phyloP scores from a whole-genome alignment of 2,888 invertebrate species.

The Microlaimidae sp. region DNA sequence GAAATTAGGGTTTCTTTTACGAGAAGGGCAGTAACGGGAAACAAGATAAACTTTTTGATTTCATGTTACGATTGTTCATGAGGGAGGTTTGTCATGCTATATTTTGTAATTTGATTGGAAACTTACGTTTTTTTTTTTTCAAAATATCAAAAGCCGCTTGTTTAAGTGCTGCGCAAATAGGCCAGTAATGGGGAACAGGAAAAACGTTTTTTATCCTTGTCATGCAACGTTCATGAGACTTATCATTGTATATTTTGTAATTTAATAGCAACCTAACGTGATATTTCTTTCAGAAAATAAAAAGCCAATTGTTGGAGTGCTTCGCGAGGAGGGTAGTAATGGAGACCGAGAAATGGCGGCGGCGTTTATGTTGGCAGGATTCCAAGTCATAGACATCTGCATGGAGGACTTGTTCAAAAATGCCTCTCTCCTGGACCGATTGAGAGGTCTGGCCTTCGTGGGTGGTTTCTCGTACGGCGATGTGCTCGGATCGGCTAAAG shows the following conservation, averaged over 20 bases:
- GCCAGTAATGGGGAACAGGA: too few relatives aligned
- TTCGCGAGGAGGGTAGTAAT: slow-evolving; percentile 89
- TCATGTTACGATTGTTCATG: too few relatives aligned
- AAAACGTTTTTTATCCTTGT: slow-evolving; percentile 6
- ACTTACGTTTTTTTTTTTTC: too few relatives aligned
- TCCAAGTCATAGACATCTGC: slow-evolving; percentile 64
- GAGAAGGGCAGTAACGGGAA: too few relatives aligned
- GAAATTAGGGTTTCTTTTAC: too few relatives aligned
- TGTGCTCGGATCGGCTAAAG: slow-evolving; percentile 86
- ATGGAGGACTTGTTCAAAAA: slow-evolving; percentile 24
- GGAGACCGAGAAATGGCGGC: slow-evolving; percentile 91
- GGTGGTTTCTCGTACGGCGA: slow-evolving; percentile 98
- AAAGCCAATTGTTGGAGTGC: slow-evolving; percentile 62
- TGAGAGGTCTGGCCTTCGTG: slow-evolving; percentile 77
- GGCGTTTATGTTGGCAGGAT: slow-evolving; percentile 64
- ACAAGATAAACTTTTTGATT: too few relatives aligned
- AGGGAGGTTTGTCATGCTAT: too few relatives aligned
- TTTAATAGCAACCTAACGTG: too few relatives aligned
- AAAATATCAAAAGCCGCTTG: too few relatives aligned
- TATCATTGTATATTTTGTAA: background rate
- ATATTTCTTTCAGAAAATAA: too few relatives aligned
- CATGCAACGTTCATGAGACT: background rate
- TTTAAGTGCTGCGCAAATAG: too few relatives aligned
- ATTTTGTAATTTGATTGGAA: too few relatives aligned
- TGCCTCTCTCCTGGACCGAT: slow-evolving; percentile 54